Evolutionary conservation across 2,113 vertebrate species (phyloP).

Genomic region (Ptilonorhynchus violaceus): DNA sequence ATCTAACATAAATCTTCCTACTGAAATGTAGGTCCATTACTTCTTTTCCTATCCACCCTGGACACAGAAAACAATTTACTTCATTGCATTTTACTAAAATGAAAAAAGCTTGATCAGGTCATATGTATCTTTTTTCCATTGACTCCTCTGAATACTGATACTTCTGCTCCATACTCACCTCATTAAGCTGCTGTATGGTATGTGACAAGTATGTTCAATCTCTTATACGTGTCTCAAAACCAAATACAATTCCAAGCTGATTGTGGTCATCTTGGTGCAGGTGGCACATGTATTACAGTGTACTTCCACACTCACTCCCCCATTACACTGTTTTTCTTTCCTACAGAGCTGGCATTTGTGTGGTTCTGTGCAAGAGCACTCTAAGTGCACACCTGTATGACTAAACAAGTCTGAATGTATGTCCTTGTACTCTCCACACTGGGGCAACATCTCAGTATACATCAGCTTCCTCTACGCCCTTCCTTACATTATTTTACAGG

Average conservation of each 20-base stretch:
- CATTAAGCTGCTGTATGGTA: background rate
- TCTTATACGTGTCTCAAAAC: background rate
- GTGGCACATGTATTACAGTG: background rate
- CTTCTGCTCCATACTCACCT: background rate
- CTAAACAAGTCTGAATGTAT: background rate
- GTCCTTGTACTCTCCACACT: background rate
- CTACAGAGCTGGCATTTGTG: background rate
- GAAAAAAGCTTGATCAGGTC: background rate
- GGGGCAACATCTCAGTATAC: background rate
- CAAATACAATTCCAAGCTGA: background rate
- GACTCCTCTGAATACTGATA: background rate
- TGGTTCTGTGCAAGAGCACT: background rate
- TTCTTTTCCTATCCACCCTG: background rate
- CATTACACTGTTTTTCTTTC: background rate
- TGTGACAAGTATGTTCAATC: background rate
- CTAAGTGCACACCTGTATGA: background rate
- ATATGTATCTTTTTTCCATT: background rate
- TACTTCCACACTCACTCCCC: background rate
- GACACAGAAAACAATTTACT: background rate
- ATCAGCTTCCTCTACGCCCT: background rate
- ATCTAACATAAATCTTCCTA: background rate
- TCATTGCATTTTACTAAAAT: background rate
- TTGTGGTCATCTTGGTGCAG: background rate
- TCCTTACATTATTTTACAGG: background rate
- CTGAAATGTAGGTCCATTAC: background rate